phyloP scores from a whole-genome alignment of 2,888 invertebrate genomes.

The Schizotus pectinicornis region DNA sequence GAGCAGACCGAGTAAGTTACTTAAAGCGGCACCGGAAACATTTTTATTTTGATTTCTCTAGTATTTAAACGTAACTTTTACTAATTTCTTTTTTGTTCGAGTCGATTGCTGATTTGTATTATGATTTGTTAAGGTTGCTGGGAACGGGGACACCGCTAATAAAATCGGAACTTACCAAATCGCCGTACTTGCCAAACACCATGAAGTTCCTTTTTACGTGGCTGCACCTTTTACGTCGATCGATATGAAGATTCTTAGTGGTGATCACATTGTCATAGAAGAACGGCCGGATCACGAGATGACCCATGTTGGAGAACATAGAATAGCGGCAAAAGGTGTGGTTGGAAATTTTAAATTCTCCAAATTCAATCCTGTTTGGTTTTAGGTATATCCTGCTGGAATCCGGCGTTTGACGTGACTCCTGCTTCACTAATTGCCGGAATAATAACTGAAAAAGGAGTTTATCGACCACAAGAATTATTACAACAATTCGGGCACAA shows the following conservation, averaged over 20 bases:
- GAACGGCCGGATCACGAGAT: slow-evolving; percentile 91
- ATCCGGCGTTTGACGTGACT: slow-evolving; percentile 98
- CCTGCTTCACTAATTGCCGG: slow-evolving; percentile 90
- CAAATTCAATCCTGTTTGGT: slow-evolving; percentile 37
- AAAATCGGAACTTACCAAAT: slow-evolving; percentile 98
- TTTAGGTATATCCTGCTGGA: slow-evolving; percentile 91
- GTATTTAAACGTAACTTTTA: too few species aligned
- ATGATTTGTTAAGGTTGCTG: slow-evolving; percentile 68
- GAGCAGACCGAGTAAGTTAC: slow-evolving; percentile 84
- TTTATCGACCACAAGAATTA: slow-evolving; percentile 70
- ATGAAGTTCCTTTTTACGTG: slow-evolving; percentile 92
- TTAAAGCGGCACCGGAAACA: too few species aligned
- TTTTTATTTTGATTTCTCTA: too few species aligned
- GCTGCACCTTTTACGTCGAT: slow-evolving; percentile 94
- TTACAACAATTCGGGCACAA: slow-evolving; percentile 33
- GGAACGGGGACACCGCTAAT: slow-evolving; percentile 98
- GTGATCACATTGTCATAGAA: slow-evolving; percentile 91
- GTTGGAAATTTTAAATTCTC: neutral
- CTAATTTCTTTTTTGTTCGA: too few species aligned
- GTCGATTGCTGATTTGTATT: too few species aligned
- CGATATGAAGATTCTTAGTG: slow-evolving; percentile 78
- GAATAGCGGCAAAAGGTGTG: slow-evolving; percentile 86
- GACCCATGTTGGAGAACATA: slow-evolving; percentile 85
- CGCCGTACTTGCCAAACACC: slow-evolving; percentile 89
- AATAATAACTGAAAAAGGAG: slow-evolving; percentile 93